Evolutionary conservation across 2,797 vertebrate species (phyloP).

Genomic region (Botia kubotai): DNA sequence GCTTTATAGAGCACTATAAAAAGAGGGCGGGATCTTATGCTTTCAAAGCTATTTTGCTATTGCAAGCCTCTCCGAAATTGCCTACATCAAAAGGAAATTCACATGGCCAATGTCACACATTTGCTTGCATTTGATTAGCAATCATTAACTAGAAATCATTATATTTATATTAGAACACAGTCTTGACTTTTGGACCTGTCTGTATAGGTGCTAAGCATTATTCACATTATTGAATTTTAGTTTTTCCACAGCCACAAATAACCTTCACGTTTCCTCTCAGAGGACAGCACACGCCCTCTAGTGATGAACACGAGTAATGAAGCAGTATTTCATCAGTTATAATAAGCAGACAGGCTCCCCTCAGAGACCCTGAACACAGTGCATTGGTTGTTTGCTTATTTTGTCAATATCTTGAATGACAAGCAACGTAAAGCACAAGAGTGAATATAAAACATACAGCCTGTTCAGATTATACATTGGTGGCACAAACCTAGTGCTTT

Average conservation of each 20-base stretch:
- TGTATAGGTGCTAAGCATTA: conserved; percentile 14
- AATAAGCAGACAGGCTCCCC: conserved; percentile 1
- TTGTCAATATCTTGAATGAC: conserved; percentile 31
- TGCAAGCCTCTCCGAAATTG: too few species aligned
- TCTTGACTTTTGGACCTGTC: neutral
- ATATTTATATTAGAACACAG: too few species aligned
- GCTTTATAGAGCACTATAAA: too few species aligned
- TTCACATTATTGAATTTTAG: conserved; percentile 5
- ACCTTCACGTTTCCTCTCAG: conserved; percentile 35
- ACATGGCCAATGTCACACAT: too few species aligned
- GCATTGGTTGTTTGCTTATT: conserved; percentile 33
- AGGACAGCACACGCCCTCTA: conserved; percentile 49
- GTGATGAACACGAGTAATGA: conserved; percentile 48
- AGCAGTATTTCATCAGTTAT: conserved; percentile 45
- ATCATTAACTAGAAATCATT: too few species aligned
- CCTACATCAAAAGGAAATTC: too few species aligned
- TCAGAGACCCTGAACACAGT: conserved; percentile 4
- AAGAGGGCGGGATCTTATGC: too few species aligned
- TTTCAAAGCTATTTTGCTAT: too few species aligned
- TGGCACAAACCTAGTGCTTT: conserved; percentile 17
- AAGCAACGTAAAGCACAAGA: conserved; percentile 23
- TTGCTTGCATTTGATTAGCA: too few species aligned
- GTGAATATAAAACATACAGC: conserved; percentile 27
- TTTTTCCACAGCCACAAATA: conserved; percentile 16
- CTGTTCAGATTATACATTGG: conserved; percentile 1